Percentiles rank a stretch among this genome's conserved stretches.
phyloP scores from a whole-genome alignment of 2,113 vertebrate species.

The Xenopus laevis region DNA sequence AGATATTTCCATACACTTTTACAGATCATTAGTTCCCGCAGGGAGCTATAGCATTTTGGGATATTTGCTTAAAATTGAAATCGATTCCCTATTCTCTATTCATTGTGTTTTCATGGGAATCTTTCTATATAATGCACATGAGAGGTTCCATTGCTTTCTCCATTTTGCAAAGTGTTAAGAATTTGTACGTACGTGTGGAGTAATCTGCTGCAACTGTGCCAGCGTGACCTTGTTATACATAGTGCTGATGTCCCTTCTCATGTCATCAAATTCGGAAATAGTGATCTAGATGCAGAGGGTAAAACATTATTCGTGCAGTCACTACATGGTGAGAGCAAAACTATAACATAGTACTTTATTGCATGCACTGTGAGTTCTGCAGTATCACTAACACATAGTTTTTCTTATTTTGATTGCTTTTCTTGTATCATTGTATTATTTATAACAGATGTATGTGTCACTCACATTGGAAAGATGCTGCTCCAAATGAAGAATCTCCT shows the following conservation, averaged over 20 bases:
- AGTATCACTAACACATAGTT: too few species aligned
- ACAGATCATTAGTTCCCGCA: too few species aligned
- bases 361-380: neutral
- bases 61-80: too few species aligned
- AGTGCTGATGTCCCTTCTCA: constrained; percentile 83
- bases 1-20: too few species aligned
- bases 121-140: too few species aligned
- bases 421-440: too few species aligned
- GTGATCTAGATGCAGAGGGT: constrained; percentile 73
- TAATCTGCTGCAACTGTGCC: constrained; percentile 82
- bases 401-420: too few species aligned
- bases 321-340: neutral
- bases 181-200: constrained; percentile 76
- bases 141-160: too few species aligned
- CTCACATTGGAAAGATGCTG: constrained; percentile 90
- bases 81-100: too few species aligned
- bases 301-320: neutral
- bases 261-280: constrained; percentile 84
- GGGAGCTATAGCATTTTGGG: too few species aligned
- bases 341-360: too few species aligned
- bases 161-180: neutral
- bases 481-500: constrained; percentile 89
- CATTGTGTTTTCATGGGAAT: too few species aligned
- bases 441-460: neutral
- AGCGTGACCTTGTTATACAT: constrained; percentile 92